Percentiles rank a stretch among this genome's conserved stretches.
phyloP scores from a whole-genome alignment of 2,113 vertebrate species.

The Cebidichthys violaceus region DNA sequence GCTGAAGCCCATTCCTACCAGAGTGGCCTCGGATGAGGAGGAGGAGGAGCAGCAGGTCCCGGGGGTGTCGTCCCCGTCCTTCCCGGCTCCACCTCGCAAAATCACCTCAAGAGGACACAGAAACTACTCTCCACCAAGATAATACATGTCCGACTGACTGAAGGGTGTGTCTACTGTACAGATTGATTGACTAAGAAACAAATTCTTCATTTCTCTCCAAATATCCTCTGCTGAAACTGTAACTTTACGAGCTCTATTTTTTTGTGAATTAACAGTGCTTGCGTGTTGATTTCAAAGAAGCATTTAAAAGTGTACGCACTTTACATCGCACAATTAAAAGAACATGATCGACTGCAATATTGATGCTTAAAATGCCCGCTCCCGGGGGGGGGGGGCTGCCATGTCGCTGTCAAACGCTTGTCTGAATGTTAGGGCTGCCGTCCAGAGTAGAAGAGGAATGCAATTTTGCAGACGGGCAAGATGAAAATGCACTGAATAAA shows the following conservation, averaged over 20 bases:
- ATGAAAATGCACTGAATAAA: neutral
- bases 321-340: no score
- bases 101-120: slow-evolving; percentile 58
- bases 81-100: slow-evolving; percentile 83
- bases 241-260: neutral
- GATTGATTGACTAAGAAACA: neutral
- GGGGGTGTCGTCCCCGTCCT: slow-evolving; percentile 23
- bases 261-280: neutral
- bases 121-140: slow-evolving; percentile 40
- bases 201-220: neutral
- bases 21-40: slow-evolving; percentile 76
- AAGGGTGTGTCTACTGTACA: neutral
- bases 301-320: neutral
- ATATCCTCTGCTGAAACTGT: neutral
- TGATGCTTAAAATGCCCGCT: no score
- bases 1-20: slow-evolving; percentile 25
- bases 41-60: slow-evolving; percentile 77
- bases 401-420: neutral
- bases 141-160: slow-evolving; percentile 45
- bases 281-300: neutral
- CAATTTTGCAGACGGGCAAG: neutral
- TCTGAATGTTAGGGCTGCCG: neutral
- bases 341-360: no score
- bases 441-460: neutral
- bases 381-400: no score